Base-by-base conservation (phyloP, 2,113 vertebrate genomes). In the Labeo rohita region DNA sequence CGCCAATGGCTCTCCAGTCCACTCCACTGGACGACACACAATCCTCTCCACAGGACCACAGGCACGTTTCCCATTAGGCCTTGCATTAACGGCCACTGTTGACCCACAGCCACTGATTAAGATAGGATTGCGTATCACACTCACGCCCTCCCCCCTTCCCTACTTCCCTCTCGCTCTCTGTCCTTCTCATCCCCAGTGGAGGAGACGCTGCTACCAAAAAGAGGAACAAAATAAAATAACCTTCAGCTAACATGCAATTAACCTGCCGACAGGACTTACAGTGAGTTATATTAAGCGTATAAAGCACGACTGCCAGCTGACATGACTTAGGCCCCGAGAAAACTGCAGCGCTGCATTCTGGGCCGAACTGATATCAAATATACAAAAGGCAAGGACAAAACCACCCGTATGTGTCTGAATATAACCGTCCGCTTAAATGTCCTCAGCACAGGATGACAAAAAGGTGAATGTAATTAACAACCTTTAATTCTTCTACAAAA, bases 41-140 rank as follows among this genome's bases (percentile, higher is more conserved):
- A 86, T 61, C 77, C 84, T 77, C 84, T 79, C 85, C 52, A 68
- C 68, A 13, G 21, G 77, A 65, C 84, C 80, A 84, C 50, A 86
- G 86, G 84, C 90, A 91, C 90, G 90, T 89, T 91, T 91, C 88
- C 85, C 79, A 91, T 91, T 88, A 89, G 36, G 50, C 16, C 77
- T 15, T 45, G 88, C 87, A 90, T 91, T 90, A 91, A 90, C 85
- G 61, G 85, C 88, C 50, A 61, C 88, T 89, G 90, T 90, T 89
- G 89, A 91, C 90, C 89, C 87, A 87, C 86, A 76, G 84, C 54
- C 39, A 34, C 86, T 91, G 90, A 91, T 90, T 91, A 89, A 90
- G 85, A 82, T 85, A 39, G 88, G 87, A 90, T 88, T 86, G 87
- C 63, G 81, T 88, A 87, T 87, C 84, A 56, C 63, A 73, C 56